Conservation (phyloP, 1,140 invertebrate genomes). For the Pygmarrhopalites habei region DNA sequence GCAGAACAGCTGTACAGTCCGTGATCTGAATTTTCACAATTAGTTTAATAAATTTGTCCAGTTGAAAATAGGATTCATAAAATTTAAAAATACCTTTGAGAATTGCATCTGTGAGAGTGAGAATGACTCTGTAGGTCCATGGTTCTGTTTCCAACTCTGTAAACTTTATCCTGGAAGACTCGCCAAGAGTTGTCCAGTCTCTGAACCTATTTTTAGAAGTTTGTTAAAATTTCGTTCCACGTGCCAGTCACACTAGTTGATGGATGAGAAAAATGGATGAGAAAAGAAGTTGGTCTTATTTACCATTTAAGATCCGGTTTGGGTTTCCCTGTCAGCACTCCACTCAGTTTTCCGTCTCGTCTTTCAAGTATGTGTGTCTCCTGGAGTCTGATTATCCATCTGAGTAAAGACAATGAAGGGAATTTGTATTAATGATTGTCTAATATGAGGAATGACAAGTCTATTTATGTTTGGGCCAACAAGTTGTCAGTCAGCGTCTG, state of each 20-base stretch:
- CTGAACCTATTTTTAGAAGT: constrained; percentile 57
- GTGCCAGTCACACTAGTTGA: background rate
- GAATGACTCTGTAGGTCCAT: constrained; percentile 62
- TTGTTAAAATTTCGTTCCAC: background rate
- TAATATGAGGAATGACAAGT: too few species aligned
- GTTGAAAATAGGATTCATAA: too few species aligned
- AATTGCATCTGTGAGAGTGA: constrained; percentile 79
- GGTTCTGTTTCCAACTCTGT: constrained; percentile 11
- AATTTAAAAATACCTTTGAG: too few species aligned
- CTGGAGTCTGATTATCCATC: constrained; percentile 6
- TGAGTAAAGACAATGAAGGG: background rate
- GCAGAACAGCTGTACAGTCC: constrained; percentile 90
- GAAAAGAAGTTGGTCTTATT: background rate
- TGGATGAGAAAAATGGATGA: constrained; percentile 1
- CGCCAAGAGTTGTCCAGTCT: constrained; percentile 78
- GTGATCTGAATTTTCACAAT: too few species aligned
- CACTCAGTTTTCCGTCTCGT: constrained; percentile 67
- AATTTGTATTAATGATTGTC: background rate
- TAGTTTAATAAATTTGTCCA: too few species aligned
- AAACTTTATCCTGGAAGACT: constrained; percentile 72
- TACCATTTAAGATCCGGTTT: constrained; percentile 88
- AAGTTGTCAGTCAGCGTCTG: too few species aligned
- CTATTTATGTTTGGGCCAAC: too few species aligned
- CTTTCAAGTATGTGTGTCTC: constrained; percentile 47
- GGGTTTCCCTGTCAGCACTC: constrained; percentile 79